These are phyloP conservation scores for Diglossa brunneiventris DNA, from an alignment of 2,113 vertebrate species.

Conservation along the genomic window DNA sequence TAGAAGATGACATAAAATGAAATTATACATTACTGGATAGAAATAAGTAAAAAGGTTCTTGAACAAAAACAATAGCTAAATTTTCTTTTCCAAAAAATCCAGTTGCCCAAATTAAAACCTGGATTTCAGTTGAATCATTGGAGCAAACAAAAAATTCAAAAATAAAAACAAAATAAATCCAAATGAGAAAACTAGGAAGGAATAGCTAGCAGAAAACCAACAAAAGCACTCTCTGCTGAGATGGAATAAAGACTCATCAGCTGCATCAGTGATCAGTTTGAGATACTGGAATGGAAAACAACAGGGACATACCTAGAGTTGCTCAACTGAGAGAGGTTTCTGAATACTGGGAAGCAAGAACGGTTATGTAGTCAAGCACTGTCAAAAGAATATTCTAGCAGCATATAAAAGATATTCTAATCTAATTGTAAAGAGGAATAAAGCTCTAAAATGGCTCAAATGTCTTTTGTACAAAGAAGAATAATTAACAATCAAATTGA, in stretches of 20 bases:
- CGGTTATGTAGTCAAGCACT: constrained; percentile 9
- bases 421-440: constrained; percentile 54
- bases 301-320: neutral
- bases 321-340: neutral
- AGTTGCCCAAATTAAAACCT: neutral
- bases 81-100: neutral
- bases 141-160: neutral
- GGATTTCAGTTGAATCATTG: neutral
- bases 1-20: neutral
- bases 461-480: constrained; percentile 7
- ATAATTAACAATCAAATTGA: constrained; percentile 49
- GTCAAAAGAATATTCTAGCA: constrained; percentile 25
- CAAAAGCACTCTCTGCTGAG: neutral
- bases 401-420: constrained; percentile 29
- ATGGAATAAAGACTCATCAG: neutral
- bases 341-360: neutral
- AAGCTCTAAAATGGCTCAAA: constrained; percentile 31
- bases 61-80: neutral
- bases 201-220: neutral
- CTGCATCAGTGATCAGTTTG: neutral
- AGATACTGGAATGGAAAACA: constrained; percentile 12
- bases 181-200: neutral
- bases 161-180: neutral
- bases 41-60: neutral
- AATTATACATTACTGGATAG: neutral